Conservation (phyloP, 2,888 invertebrate species). For the Epistrophe eligans region DNA sequence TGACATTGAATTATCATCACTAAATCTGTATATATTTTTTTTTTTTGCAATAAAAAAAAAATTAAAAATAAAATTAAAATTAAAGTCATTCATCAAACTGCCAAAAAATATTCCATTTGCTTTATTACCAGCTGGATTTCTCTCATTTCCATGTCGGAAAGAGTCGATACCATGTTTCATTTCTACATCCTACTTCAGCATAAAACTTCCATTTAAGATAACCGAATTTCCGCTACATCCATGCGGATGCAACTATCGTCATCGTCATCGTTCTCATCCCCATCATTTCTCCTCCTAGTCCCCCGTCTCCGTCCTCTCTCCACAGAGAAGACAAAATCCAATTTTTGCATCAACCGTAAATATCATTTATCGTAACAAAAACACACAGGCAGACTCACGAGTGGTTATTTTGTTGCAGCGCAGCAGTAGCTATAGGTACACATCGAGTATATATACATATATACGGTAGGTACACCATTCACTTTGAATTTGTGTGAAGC, state of each 20-base stretch:
- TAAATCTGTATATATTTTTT: too few relatives aligned
- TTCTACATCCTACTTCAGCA: slow-evolving; percentile 46
- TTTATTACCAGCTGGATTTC: slow-evolving; percentile 36
- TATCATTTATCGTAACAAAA: slow-evolving; percentile 58
- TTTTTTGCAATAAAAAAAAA: neutral
- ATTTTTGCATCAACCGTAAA: slow-evolving; percentile 61
- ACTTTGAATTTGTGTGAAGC: slow-evolving; percentile 11
- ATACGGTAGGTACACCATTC: neutral
- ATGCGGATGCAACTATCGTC: slow-evolving; percentile 9
- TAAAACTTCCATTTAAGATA: slow-evolving; percentile 55
- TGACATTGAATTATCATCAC: too few relatives aligned
- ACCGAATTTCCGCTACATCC: slow-evolving; percentile 47
- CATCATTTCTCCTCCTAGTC: neutral
- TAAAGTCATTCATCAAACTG: slow-evolving; percentile 42
- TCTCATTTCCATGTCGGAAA: slow-evolving; percentile 51
- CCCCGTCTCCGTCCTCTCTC: neutral
- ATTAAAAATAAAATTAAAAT: slow-evolving; percentile 7
- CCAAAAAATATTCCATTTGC: neutral
- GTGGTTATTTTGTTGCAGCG: slow-evolving; percentile 11
- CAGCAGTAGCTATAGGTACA: too few relatives aligned
- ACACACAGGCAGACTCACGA: slow-evolving; percentile 17
- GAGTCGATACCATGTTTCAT: slow-evolving; percentile 56
- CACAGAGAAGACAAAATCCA: slow-evolving; percentile 48
- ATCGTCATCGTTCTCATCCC: neutral
- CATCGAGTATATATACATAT: neutral